Conservation (phyloP, 2,797 vertebrate species). For the Pyrocephalus nanus region DNA sequence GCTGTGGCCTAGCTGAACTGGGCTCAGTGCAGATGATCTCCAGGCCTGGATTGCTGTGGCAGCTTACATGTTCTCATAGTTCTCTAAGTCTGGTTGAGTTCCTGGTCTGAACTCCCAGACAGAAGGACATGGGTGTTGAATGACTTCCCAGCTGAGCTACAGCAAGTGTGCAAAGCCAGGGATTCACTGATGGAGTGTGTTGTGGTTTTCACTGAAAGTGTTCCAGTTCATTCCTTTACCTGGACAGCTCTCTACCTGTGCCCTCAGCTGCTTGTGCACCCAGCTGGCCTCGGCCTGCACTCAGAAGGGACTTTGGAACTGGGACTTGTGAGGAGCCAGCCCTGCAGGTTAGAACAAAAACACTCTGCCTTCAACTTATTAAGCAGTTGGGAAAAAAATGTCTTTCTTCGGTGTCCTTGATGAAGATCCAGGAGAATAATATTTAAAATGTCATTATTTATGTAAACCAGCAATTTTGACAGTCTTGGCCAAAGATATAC, state of each 20-base stretch:
- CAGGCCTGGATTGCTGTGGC: slow-evolving; percentile 3
- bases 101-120: neutral
- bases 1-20: neutral
- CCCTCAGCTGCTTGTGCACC: neutral
- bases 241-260: neutral
- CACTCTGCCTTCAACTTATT: neutral
- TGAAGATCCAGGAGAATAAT: neutral
- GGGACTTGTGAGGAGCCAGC: neutral
- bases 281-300: neutral
- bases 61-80: neutral
- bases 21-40: neutral
- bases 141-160: neutral
- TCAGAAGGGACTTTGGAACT: neutral
- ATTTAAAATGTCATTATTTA: neutral
- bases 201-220: neutral
- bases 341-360: neutral
- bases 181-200: neutral
- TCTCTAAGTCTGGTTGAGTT: neutral
- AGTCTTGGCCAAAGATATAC: neutral
- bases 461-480: neutral
- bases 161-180: neutral
- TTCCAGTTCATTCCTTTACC: neutral
- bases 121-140: neutral
- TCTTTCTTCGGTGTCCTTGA: neutral
- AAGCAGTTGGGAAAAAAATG: neutral